Base-by-base conservation (phyloP, 2,113 vertebrate species). In the Albula glossodonta region DNA sequence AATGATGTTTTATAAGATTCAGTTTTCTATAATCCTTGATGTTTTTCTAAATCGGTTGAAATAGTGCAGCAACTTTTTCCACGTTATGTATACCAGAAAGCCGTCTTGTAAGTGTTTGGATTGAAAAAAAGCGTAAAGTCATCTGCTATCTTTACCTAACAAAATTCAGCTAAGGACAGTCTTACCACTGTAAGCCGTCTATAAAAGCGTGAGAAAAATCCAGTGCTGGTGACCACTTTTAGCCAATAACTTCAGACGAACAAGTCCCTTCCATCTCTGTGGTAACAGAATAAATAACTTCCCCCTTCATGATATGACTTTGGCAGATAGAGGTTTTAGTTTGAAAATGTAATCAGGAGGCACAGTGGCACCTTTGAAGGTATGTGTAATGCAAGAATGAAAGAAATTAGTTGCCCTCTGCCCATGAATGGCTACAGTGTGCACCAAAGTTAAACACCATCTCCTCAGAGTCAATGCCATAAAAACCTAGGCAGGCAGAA, bases 1-100 rank as follows among this genome's bases (percentile, higher is more conserved):
- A 96, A 95, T 94, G 92, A 95, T 89, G 88, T 91, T 92, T 86
- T 90, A 87, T 90, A 92, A 94, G 93, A 89, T 81, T 88, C 89
- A 91, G 82, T 89, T 90, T 49, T 0, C 1, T 0, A 1, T 70
- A 81, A 78, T 87, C 66, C 12, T 78, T n/a, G 70, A 19, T 41
- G 51, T 87, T 86, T 41, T 41, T 41, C 1, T 41, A 41, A 41
- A 60, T 19, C 5, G 7, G 63, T 51, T 49, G 15, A 13, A 50
- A 66, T 80, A 4, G 41, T 22, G 52, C 52, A 25, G 53, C 57
- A 66, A 51, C 57, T 49, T 78, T 25, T 49, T 50, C 50, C 60
- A 66, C 57, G 3, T 60, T 60, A 60, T 60, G 5, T 60, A 15
- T 15, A 60, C 12, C 12, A 41, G 31, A 41, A 41, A 41, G 8